Base-by-base conservation (phyloP, 2,797 vertebrate genomes). In the Pangasius djambal region DNA sequence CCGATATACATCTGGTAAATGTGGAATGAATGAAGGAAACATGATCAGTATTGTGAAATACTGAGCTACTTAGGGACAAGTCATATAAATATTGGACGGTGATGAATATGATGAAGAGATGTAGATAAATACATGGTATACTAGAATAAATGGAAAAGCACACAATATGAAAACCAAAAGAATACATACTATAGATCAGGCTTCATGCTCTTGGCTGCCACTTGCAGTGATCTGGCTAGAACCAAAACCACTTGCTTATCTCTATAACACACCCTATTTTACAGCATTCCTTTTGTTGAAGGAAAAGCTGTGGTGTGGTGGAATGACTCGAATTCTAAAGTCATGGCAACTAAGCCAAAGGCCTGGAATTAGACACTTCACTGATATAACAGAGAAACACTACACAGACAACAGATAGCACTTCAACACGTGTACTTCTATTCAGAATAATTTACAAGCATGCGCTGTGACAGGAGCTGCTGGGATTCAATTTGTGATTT, bases 231-330 rank as follows among this genome's bases (percentile, higher is more conserved):
- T 44, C 70, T 59, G 70, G 81, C 15, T 82, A 63, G 55, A 72
- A 79, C 88, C 88, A 89, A 86, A 88, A 89, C 65, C 79, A 59
- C 87, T 85, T 90, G 12, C 74, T 89, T 57, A 69, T 85, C 78
- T 88, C 63, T 85, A 61, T 52, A 81, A 89, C 86, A 81, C 52
- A 83, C 55, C 31, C 48, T 67, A 67, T 74, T 78, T 91, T 31
- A 83, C 37, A 44, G 72, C 69, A 22, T 52, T 82, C 65, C 69
- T 87, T 63, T 87, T 65, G 86, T 77, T 79, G 69, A 86, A 72
- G 83, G 70, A 83, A 89, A 83, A 67, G 55, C 28, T 86, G 87
- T 67, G 89, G 82, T 72, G 83, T 83, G 74, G 67, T 83, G 86
- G 37, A 89, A 72, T 86, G 40, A 6, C 69, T 37, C 59, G 72